Conservation (phyloP, 2,888 invertebrate species). For the Hydraecia micacea region DNA sequence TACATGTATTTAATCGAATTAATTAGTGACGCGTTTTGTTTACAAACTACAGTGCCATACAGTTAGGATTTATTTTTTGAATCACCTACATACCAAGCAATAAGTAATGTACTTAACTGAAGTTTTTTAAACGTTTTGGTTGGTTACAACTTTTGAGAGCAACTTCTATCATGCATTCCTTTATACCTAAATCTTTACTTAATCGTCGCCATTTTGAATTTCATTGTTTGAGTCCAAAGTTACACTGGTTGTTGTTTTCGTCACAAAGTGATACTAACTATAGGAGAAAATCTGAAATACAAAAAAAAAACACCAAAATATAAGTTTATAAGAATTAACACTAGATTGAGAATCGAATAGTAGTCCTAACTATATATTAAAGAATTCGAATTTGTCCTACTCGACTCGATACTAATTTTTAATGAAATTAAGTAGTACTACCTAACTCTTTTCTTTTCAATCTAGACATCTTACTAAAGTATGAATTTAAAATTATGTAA, state of each 20-base stretch:
- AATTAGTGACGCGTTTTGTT: constrained; percentile 52
- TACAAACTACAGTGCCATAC: constrained; percentile 48
- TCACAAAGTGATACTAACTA: constrained; percentile 64
- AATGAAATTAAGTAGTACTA: constrained; percentile 44
- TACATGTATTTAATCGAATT: constrained; percentile 61
- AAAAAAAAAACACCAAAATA: constrained; percentile 54
- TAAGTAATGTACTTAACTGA: constrained; percentile 28
- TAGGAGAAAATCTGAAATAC: constrained; percentile 49
- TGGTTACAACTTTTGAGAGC: constrained; percentile 34
- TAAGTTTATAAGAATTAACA: constrained; percentile 46
- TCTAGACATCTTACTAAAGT: constrained; percentile 48
- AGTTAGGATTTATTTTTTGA: constrained; percentile 20
- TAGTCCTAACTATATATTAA: constrained; percentile 37
- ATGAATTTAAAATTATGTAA: constrained; percentile 52
- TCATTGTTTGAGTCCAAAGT: constrained; percentile 43
- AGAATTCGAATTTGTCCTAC: constrained; percentile 47
- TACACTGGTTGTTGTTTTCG: constrained; percentile 54
- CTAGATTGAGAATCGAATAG: constrained; percentile 51
- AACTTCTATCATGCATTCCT: constrained; percentile 36
- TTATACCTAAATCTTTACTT: constrained; percentile 42
- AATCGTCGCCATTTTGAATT: constrained; percentile 39
- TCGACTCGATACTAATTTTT: constrained; percentile 49
- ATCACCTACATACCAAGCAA: constrained; percentile 36
- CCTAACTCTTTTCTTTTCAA: constrained; percentile 51
- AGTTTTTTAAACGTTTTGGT: constrained; percentile 42